These are phyloP conservation scores for Macrotis lagotis DNA, from an alignment of 2,113 vertebrate genomes.

Conservation along the genomic window DNA sequence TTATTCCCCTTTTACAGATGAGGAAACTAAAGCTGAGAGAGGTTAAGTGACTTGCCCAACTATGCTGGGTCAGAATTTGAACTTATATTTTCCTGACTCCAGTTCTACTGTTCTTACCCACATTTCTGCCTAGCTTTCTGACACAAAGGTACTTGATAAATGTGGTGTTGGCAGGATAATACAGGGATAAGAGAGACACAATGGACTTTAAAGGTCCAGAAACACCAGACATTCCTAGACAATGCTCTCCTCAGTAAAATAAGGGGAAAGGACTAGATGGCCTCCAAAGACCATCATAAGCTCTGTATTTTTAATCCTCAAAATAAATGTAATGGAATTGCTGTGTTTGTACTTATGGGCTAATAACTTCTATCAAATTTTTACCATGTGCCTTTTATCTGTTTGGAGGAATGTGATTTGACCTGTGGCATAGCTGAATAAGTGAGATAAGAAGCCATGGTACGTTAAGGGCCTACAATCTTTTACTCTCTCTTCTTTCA, in stretches of 20 bases:
- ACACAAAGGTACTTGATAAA: neutral
- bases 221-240: neutral
- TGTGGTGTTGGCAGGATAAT: neutral
- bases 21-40: neutral
- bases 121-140: too few relatives aligned
- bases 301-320: neutral
- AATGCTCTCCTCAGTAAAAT: too few relatives aligned
- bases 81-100: neutral
- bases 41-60: neutral
- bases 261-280: neutral
- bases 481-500: neutral
- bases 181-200: neutral
- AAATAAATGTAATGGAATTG: neutral
- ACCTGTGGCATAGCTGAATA: neutral
- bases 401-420: neutral
- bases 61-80: neutral
- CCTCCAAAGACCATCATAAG: neutral
- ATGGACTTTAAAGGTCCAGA: neutral
- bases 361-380: neutral
- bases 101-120: neutral
- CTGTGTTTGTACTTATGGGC: neutral
- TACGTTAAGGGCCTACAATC: neutral
- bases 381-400: neutral
- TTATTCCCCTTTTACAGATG: neutral
- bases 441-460: neutral